Evolutionary conservation across 2,797 vertebrate species (phyloP), one percentile per base, ranked within the genome.

Genomic region (Danio tinwini): DNA sequence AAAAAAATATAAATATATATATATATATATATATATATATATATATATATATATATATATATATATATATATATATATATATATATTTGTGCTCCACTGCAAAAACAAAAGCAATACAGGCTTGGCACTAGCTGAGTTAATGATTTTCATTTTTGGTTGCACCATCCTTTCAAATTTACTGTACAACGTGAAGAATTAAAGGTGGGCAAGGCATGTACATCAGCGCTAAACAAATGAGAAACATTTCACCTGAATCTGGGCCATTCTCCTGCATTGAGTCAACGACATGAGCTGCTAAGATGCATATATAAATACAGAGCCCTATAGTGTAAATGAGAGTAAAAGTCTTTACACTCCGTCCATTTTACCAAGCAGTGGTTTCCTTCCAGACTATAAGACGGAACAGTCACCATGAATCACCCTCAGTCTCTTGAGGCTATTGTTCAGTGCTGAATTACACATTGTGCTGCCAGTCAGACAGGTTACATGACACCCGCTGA

Each of bases 401-500:
- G 3, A 78, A 59, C 37, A 61, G 56, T 42, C 37, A 40, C 56
- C 49, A 37, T 74, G 71, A 47, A 74, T 74, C 56, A 39, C 44
- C 21, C 44, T 74, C 44, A 8, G 58, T 44, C 67, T 78, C 56
- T 40, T 61, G 37, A 63, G 58, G 68, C 39, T 39, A 37, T 62
- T 63, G 58, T 45, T 50, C 19, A 5, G 37, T 62, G 45, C 76
- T 52, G 39, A 42, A 71, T 79, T 79, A 63, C 67, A 63, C 76
- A 71, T 21, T 29, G 47, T 71, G 58, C 10, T 0, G 9, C 49
- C 14, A 53, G 39, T 79, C 76, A 71, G 58, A 63, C 39, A 17
- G 68, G 69, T 80, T 74, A 80, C 45, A 61, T 73, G 61, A 73
- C 61, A 80, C 61, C 42, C 21, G 7, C 61, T 62, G 40, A 19